These are phyloP conservation scores for Sterrhoptilus dennistouni DNA, from an alignment of 2,113 vertebrate species.

Conservation along the genomic window DNA sequence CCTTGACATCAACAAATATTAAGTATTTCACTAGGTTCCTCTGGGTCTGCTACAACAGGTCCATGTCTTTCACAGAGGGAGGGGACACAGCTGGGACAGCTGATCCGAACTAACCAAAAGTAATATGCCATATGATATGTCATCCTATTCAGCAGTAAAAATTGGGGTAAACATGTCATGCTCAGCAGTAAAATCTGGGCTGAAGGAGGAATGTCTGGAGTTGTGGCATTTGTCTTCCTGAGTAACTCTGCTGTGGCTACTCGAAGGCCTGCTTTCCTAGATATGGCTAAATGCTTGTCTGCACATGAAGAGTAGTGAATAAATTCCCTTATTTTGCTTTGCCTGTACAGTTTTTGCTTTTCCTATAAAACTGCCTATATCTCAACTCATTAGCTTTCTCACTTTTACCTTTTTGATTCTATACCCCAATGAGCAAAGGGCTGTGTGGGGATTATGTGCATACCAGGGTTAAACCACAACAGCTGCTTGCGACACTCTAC, in stretches of 20 bases:
- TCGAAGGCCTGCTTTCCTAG: neutral
- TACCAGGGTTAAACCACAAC: neutral
- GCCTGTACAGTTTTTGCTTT: neutral
- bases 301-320: neutral
- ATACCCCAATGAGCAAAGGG: neutral
- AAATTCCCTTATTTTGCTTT: neutral
- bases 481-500: neutral
- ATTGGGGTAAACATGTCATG: neutral
- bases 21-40: neutral
- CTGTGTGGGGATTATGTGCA: neutral
- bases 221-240: neutral
- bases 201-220: neutral
- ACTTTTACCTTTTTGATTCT: neutral
- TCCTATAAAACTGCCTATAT: neutral
- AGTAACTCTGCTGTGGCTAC: neutral
- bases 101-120: fast-evolving
- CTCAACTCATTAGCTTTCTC: neutral
- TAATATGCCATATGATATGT: too few relatives aligned
- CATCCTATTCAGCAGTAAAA: neutral
- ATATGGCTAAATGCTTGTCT: neutral
- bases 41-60: too few relatives aligned
- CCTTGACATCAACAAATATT: neutral
- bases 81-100: neutral
- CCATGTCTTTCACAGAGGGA: neutral
- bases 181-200: neutral